Evolutionary conservation across 2,113 vertebrate species (phyloP), one percentile per base, ranked within the genome.

Genomic region (Calyptomena viridis): DNA sequence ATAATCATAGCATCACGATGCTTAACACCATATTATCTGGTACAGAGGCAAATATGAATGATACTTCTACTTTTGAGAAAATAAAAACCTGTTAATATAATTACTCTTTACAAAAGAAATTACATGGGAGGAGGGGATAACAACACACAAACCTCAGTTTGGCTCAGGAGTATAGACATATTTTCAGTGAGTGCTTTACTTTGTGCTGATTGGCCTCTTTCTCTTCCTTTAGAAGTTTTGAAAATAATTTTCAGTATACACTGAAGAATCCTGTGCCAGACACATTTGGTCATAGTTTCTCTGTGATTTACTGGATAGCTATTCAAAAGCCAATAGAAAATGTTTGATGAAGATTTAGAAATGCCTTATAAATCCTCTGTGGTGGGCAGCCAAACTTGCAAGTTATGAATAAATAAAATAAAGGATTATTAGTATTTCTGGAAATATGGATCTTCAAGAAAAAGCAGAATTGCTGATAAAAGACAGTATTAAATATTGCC

Each of bases 391-490:
- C 84, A 93, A 49, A 90, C 24, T 85, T 76, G 31, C 33, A 96
- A 89, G 40, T 53, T 63, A 76, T 87, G 81, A 95, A 87, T 60
- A 92, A 90, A 92, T 58, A 91, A 90, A 93, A 14, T 53, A 91
- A 94, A 68, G 44, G 33, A 82, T 76, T 72, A 82, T 76, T 72
- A 86, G 52, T 78, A 67, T 63, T 94, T 81, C 83, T 90, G 64
- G 84, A 92, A 93, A 92, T 50, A 87, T 8, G 21, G 11, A 71
- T 44, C 80, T 87, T 84, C 66, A 84, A 90, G 86, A 59, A 23
- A 23, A 94, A 88, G 55, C 0, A 83, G 16, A 52, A 69, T 67
- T 84, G 35, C 50, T 69, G 79, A 93, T 69, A 76, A 77, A 85
- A 80, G 40, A 56, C 35, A 67, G 22, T 67, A 64, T 68, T 63